Percentiles rank a stretch among this genome's conserved stretches.
Conservation (phyloP, 2,888 invertebrate genomes). For the Thymelicus lineola region DNA sequence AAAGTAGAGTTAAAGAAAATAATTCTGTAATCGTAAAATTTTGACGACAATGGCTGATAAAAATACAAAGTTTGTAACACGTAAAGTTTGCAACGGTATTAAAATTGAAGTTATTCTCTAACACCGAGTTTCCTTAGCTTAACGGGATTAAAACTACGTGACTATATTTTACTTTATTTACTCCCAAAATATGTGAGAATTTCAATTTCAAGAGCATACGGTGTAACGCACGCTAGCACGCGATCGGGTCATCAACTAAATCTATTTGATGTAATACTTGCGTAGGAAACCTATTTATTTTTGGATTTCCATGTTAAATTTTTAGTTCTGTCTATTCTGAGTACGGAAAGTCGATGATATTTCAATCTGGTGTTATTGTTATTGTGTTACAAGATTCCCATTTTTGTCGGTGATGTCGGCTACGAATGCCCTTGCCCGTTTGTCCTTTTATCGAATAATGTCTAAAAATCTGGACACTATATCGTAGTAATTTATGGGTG, state of each 20-base stretch:
- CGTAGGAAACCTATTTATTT: conserved; percentile 16
- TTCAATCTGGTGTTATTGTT: no score
- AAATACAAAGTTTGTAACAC: background rate
- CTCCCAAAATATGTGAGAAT: conserved; percentile 36
- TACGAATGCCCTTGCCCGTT: no score
- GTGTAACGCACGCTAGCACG: conserved; percentile 33
- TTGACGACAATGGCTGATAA: no score
- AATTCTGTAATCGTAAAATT: no score
- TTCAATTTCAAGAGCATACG: conserved; percentile 34
- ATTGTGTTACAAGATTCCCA: no score
- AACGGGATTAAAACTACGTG: background rate
- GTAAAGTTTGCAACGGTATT: background rate
- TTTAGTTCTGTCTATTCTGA: background rate
- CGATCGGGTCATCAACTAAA: conserved; percentile 34
- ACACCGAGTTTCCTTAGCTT: no score
- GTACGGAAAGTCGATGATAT: background rate
- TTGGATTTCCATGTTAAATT: conserved; percentile 23
- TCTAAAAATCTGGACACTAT: no score
- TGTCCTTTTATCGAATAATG: no score
- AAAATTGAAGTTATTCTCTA: background rate
- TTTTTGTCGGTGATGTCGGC: no score
- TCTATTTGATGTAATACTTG: conserved; percentile 31
- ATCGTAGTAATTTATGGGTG: no score
- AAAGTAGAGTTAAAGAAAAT: no score
- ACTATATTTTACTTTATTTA: conserved; percentile 9